phyloP scores from a whole-genome alignment of 2,113 vertebrate genomes.

The Rhombomys opimus region DNA sequence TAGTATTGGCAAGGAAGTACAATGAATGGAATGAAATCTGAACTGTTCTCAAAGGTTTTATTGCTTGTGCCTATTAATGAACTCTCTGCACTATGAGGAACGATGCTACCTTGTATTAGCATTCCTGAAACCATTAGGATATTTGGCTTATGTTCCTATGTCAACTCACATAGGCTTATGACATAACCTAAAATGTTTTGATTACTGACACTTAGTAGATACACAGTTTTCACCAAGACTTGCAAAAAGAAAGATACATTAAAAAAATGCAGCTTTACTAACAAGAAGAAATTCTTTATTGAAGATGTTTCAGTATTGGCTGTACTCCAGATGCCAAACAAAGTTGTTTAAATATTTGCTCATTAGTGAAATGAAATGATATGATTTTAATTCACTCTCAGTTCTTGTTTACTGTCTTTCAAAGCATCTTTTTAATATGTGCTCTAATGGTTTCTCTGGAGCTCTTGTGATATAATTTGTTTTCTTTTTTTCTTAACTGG shows the following conservation, averaged over 20 bases:
- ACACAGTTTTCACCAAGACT: constrained; percentile 30
- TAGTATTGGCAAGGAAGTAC: background rate
- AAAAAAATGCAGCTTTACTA: constrained; percentile 8
- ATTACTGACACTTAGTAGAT: background rate
- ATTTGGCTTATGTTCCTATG: background rate
- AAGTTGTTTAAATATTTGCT: constrained; percentile 77
- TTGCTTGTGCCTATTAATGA: background rate
- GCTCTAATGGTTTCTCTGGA: constrained; percentile 64
- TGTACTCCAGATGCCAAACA: constrained; percentile 55
- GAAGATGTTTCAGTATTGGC: constrained; percentile 47
- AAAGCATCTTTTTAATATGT: constrained; percentile 55
- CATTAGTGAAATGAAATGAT: constrained; percentile 73
- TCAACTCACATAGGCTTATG: background rate
- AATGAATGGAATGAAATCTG: background rate
- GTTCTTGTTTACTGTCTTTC: constrained; percentile 64
- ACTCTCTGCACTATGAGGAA: background rate
- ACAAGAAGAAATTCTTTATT: constrained; percentile 31
- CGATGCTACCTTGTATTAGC: background rate
- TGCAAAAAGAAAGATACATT: background rate
- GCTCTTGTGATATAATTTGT: constrained; percentile 42
- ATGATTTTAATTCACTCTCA: constrained; percentile 63
- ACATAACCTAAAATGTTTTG: constrained; percentile 25
- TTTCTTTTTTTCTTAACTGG: constrained; percentile 42
- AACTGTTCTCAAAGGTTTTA: background rate
- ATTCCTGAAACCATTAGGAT: background rate